Conservation (phyloP, 2,113 vertebrate species). For the Myanophis thanlyinensis region DNA sequence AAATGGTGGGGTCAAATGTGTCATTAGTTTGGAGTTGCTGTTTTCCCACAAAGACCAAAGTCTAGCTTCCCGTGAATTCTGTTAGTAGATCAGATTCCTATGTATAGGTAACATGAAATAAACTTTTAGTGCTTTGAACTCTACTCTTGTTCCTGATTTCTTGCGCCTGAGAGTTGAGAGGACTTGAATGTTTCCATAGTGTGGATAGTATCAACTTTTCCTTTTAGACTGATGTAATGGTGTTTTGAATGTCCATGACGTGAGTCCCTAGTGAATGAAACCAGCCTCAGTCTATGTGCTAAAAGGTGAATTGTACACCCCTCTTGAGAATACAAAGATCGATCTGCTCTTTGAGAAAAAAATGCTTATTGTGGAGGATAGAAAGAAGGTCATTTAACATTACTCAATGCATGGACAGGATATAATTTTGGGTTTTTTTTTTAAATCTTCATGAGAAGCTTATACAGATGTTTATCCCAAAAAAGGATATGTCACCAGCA, state of each 20-base stretch:
- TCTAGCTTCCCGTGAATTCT: neutral
- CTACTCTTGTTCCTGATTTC: neutral
- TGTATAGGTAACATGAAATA: neutral
- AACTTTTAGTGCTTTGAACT: neutral
- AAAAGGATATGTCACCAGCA: neutral
- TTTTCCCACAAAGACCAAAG: neutral
- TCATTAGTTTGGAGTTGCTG: neutral
- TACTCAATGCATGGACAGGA: slow-evolving; percentile 10
- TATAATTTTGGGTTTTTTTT: neutral
- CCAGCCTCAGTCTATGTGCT: neutral
- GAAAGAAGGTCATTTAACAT: slow-evolving; percentile 37
- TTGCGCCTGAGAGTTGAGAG: neutral
- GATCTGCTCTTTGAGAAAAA: slow-evolving; percentile 36
- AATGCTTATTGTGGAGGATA: neutral
- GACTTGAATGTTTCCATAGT: neutral
- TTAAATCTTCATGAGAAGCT: neutral
- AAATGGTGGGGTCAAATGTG: neutral
- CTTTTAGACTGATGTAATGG: slow-evolving; percentile 12
- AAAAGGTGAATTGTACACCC: slow-evolving; percentile 35
- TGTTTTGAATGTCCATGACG: neutral
- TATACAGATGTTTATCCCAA: neutral
- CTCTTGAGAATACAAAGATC: neutral
- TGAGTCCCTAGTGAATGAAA: neutral
- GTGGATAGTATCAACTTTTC: neutral
- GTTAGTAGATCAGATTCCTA: neutral